phyloP scores from a whole-genome alignment of 2,113 vertebrate species.

The Thalassoma bifasciatum region DNA sequence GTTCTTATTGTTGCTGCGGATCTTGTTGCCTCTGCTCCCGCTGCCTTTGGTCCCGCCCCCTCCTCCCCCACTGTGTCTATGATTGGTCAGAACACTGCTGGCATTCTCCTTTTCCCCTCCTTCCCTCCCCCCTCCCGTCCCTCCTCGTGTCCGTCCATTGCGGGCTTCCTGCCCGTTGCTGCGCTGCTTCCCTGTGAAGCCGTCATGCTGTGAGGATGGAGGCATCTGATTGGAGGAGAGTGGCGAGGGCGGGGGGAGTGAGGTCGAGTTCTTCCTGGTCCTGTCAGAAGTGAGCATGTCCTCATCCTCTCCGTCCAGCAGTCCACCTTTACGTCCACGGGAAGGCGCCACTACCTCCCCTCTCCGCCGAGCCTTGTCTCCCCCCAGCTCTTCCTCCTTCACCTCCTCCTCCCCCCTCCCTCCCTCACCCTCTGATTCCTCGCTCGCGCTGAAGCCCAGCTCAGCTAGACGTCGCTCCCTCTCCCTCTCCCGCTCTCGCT shows the following conservation, averaged over 20 bases:
- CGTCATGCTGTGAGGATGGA: constrained; percentile 61
- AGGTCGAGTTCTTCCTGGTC: constrained; percentile 69
- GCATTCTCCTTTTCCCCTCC: constrained; percentile 81
- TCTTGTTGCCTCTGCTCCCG: constrained; percentile 72
- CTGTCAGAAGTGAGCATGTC: constrained; percentile 57
- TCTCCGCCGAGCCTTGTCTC: constrained; percentile 66
- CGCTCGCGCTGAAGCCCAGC: constrained; percentile 87
- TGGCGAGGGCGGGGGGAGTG: constrained; percentile 77
- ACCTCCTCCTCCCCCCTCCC: constrained; percentile 67
- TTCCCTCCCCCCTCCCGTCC: constrained; percentile 49
- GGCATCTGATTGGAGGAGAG: constrained; percentile 82
- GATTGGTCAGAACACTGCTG: constrained; percentile 70
- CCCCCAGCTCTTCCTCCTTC: constrained; percentile 72
- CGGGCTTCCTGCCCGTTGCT: constrained; percentile 83
- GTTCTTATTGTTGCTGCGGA: constrained; percentile 73
- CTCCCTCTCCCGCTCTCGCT: constrained; percentile 71
- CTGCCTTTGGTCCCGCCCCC: constrained; percentile 63
- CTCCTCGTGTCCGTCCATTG: constrained; percentile 79
- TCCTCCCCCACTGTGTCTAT: constrained; percentile 72
- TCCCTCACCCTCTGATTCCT: constrained; percentile 83
- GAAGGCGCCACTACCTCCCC: constrained; percentile 55
- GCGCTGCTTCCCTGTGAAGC: constrained; percentile 72
- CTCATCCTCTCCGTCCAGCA: constrained; percentile 74
- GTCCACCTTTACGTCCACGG: constrained; percentile 63
- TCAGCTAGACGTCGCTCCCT: constrained; percentile 79